Conservation (phyloP, 2,113 vertebrate species). For the Tympanuchus pallidicinctus region DNA sequence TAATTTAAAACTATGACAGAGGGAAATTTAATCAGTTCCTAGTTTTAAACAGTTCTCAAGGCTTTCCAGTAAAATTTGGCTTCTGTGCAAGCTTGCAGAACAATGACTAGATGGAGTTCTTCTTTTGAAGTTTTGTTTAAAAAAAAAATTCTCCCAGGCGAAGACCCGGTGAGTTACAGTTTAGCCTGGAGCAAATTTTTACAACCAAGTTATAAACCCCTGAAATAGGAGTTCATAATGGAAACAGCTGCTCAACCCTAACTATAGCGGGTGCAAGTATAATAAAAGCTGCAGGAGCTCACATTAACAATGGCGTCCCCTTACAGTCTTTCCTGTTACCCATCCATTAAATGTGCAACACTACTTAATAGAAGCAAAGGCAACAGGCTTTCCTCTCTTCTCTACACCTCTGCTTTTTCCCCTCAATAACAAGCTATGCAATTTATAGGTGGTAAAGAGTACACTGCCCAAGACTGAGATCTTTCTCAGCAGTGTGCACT, state of each 20-base stretch:
- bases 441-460: slow-evolving; percentile 66
- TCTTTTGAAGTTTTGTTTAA: slow-evolving; percentile 67
- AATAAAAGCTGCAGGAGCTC: slow-evolving; percentile 81
- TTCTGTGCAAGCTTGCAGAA: slow-evolving; percentile 41
- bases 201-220: slow-evolving; percentile 82
- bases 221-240: slow-evolving; percentile 83
- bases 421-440: slow-evolving; percentile 62
- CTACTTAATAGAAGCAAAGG: slow-evolving; percentile 70
- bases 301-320: slow-evolving; percentile 76
- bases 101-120: slow-evolving; percentile 63
- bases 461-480: slow-evolving; percentile 3
- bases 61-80: slow-evolving; percentile 52
- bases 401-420: background rate
- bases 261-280: slow-evolving; percentile 70
- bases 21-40: slow-evolving; percentile 31
- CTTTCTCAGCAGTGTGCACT: background rate
- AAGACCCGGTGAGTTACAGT: slow-evolving; percentile 74
- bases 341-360: slow-evolving; percentile 76
- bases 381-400: slow-evolving; percentile 44
- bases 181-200: slow-evolving; percentile 80
- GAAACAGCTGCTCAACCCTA: slow-evolving; percentile 82
- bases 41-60: slow-evolving; percentile 38
- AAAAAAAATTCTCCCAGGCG: slow-evolving; percentile 76
- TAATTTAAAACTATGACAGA: background rate
- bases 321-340: slow-evolving; percentile 78